Percentiles rank a stretch among this genome's conserved stretches.
Conservation (phyloP, 1,140 invertebrate species). For the silkworm (Bombyx mori) region DNA sequence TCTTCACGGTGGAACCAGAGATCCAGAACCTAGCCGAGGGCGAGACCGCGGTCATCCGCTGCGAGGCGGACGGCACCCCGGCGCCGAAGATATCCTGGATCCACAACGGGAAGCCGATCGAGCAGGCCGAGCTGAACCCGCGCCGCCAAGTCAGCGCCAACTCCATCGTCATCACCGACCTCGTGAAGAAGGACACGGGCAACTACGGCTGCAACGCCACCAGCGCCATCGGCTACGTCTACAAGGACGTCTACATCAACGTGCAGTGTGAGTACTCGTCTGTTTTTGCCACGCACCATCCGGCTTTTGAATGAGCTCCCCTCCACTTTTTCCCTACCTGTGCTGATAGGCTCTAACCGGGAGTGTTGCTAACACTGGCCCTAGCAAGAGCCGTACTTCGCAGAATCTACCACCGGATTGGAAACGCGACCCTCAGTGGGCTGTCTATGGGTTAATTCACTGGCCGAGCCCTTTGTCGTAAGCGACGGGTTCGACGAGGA, state of each 20-base stretch:
- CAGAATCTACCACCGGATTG: no score
- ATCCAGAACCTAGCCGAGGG: conserved; percentile 92
- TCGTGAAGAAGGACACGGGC: conserved; percentile 92
- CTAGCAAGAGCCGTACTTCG: no score
- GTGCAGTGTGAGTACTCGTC: conserved; percentile 77
- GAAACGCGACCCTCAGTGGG: no score
- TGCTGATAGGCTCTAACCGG: no score
- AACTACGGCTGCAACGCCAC: conserved; percentile 99
- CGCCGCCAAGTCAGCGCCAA: conserved; percentile 79
- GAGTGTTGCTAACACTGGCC: no score
- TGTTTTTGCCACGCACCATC: background rate
- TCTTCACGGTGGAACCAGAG: conserved; percentile 93
- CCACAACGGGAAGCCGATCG: conserved; percentile 93
- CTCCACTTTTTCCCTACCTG: no score
- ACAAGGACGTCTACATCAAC: conserved; percentile 98
- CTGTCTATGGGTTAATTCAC: no score
- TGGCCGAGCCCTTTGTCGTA: no score
- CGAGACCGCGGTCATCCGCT: conserved; percentile 89
- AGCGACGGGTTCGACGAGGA: no score
- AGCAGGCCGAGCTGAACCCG: conserved; percentile 81
- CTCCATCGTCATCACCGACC: conserved; percentile 85
- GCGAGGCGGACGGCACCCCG: conserved; percentile 90
- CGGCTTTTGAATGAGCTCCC: background rate
- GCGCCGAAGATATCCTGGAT: conserved; percentile 96
- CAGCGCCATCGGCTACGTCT: conserved; percentile 97